Conservation (phyloP, 2,888 invertebrate species). For the Drosophila cognata region DNA sequence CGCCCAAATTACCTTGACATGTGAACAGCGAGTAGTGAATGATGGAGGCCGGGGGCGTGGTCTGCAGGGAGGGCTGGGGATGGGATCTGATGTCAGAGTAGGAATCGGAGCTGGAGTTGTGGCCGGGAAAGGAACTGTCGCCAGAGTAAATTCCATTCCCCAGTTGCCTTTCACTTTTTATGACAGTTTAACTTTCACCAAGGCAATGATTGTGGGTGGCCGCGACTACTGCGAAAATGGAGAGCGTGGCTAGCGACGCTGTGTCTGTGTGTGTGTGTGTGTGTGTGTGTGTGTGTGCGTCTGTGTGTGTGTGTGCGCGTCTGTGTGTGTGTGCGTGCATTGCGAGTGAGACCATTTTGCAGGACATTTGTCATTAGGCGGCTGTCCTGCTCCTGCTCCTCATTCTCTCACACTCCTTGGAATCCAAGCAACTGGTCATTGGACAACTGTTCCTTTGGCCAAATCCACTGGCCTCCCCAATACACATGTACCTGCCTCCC, state of each 20-base stretch:
- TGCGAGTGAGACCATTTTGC: constrained; percentile 74
- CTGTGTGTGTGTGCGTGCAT: constrained; percentile 51
- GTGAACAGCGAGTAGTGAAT: constrained; percentile 32
- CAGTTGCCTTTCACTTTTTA: constrained; percentile 80
- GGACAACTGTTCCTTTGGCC: background rate
- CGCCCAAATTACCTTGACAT: constrained; percentile 80
- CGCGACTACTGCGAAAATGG: constrained; percentile 6
- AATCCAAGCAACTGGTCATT: constrained; percentile 5
- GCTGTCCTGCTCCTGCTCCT: background rate
- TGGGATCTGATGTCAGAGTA: constrained; percentile 23
- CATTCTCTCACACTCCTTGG: background rate
- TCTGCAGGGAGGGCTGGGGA: background rate
- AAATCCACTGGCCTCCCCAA: background rate
- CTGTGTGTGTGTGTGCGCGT: background rate
- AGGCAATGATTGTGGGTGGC: constrained; percentile 45
- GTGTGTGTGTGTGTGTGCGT: constrained; percentile 44
- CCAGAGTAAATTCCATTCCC: constrained; percentile 52
- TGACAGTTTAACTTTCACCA: constrained; percentile 77
- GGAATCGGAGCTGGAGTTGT: constrained; percentile 3
- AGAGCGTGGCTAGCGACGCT: constrained; percentile 18
- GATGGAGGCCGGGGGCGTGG: background rate
- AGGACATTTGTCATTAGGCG: constrained; percentile 73
- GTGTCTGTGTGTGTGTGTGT: background rate
- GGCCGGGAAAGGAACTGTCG: constrained; percentile 12
- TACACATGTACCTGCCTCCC: background rate